Base-by-base conservation (phyloP, 1,140 invertebrate genomes). In the Drosophila gunungcola region DNA sequence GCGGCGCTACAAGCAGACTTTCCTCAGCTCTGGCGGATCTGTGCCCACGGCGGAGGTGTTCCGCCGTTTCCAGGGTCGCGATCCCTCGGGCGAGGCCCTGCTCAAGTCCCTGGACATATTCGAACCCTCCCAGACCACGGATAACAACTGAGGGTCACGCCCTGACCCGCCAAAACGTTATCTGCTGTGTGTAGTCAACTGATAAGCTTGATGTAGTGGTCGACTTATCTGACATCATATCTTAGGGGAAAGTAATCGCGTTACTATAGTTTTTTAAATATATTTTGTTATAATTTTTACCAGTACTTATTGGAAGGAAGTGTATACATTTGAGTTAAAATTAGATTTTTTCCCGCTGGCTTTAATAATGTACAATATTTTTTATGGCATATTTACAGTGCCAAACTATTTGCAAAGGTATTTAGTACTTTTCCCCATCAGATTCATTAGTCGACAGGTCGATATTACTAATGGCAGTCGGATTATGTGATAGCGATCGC, bases 1-100 rank as follows among this genome's bases (percentile, higher is more conserved):
- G 0, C 93, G 93, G 65, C 94, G 97, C 62, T 99, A 97, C 88
- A 95, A 96, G 68, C 95, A 97, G 54, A 98, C 97, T 3, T 98
- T 97, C 92, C 93, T 99, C n/a, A 93, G 96, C 1, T 93, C 95
- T 11, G 97, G 97, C 9, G 97, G 98, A 5, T 95, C 95, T 67
- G 95, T 95, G 74, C 94, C 96, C 75, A 95, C 97, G 0, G 95
- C 94, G 73, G 96, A 98, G 94, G 94, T 98, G 5, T 99, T 99
- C 92, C 94, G 98, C 61, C 94, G 95, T 81, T 99, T 99, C 92
- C 94, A 97, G 79, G 98, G 98, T 2, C 94, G 98, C 41, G 98
- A 99, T 93, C 98, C 98, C 0, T 97, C 95, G 6, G 95, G 96
- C 1, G 95, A 97, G 86, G 97, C 97, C 1, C 93, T 98, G n/a